A percentile compares a stretch with the other conserved stretches of the same genome.
Conservation (phyloP, 1,140 invertebrate species). For the Drosophila equinoxialis region DNA sequence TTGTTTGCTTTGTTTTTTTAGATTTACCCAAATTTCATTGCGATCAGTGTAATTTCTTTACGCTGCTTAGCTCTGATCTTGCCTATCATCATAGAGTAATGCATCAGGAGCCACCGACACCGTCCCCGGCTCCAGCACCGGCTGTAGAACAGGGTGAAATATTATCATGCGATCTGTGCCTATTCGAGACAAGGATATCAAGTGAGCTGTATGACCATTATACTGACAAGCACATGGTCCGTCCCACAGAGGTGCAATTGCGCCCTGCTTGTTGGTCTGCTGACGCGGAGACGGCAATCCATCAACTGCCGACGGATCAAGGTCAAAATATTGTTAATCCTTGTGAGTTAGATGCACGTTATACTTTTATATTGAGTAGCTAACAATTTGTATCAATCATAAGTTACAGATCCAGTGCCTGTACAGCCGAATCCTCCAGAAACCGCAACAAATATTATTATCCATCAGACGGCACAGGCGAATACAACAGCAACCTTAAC, state of each 20-base stretch:
- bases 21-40: constrained; percentile 79
- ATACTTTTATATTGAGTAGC: too few relatives aligned
- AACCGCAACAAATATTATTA: constrained; percentile 16
- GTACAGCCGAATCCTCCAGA: neutral
- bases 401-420: constrained; percentile 44
- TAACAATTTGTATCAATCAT: neutral
- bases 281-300: neutral
- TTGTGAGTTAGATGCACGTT: constrained; percentile 38
- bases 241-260: constrained; percentile 65
- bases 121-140: too few relatives aligned
- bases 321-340: constrained; percentile 31
- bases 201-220: constrained; percentile 55
- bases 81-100: constrained; percentile 62
- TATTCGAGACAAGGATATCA: constrained; percentile 58
- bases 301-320: neutral
- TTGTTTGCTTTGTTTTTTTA: constrained; percentile 9
- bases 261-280: constrained; percentile 54
- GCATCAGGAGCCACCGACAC: constrained; percentile 29
- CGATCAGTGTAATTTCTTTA: constrained; percentile 68
- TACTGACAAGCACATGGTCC: constrained; percentile 49
- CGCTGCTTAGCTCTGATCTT: constrained; percentile 68
- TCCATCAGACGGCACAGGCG: constrained; percentile 5
- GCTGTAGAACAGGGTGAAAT: constrained; percentile 13
- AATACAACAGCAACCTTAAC: constrained; percentile 41
- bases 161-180: constrained; percentile 72